phyloP scores from a whole-genome alignment of 2,797 vertebrate species.

The Chrosomus eos region DNA sequence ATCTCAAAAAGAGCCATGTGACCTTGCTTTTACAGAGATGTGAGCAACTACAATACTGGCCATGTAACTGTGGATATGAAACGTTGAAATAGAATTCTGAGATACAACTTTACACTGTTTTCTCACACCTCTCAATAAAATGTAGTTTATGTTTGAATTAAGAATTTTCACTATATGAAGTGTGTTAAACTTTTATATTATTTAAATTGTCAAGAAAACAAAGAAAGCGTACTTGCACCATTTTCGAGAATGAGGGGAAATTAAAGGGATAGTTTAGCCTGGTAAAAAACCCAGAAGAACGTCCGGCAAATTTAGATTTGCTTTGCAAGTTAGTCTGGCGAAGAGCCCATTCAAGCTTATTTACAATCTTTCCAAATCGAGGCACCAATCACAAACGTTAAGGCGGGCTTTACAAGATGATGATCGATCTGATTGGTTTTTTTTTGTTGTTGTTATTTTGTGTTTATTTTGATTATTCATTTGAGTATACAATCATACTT shows the following conservation, averaged over 20 bases:
- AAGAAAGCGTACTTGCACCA: background rate
- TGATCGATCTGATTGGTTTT: too few relatives aligned
- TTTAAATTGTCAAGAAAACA: background rate
- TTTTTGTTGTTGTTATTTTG: too few relatives aligned
- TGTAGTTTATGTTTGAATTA: background rate
- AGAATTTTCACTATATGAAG: background rate
- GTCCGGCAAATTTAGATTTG: too few relatives aligned
- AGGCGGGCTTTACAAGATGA: too few relatives aligned
- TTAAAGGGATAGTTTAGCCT: too few relatives aligned
- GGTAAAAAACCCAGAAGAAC: too few relatives aligned
- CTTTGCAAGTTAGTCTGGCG: too few relatives aligned
- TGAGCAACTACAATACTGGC: background rate
- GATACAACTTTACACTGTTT: background rate
- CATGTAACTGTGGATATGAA: background rate
- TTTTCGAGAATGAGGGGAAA: background rate
- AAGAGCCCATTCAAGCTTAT: too few relatives aligned
- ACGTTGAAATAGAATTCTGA: background rate
- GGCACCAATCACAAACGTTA: too few relatives aligned
- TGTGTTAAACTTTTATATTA: background rate
- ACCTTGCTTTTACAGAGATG: conserved; percentile 16
- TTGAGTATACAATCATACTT: too few relatives aligned
- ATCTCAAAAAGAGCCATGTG: conserved; percentile 36
- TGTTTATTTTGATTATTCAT: too few relatives aligned
- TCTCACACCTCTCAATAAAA: background rate
- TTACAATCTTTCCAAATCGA: too few relatives aligned